Base-by-base conservation (phyloP, 2,888 invertebrate species). In the Cetonia aurata region DNA sequence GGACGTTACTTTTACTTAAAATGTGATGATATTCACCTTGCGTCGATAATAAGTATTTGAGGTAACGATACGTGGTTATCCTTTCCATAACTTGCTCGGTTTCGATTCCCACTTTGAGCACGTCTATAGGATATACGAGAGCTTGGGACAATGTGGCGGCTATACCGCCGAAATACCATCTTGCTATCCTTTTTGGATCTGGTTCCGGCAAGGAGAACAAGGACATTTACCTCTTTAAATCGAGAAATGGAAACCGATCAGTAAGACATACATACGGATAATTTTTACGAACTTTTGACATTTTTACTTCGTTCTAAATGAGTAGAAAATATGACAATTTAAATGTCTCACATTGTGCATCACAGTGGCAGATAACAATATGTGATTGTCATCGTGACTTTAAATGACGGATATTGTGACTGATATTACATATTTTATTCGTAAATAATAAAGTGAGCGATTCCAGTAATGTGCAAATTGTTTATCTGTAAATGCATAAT, bases 131-230 rank as follows among this genome's bases (percentile, higher is more conserved):
- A 46, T 68, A 48, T 33, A 50, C 3, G 25, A 59, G 15, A n/a
- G 17, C 13, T 2, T 50, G 48, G 33, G 68, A 57, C 12, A 59
- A 9, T 6, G 56, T 56, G 10, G 57, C 68, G 9, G 68, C 44
- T 10, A 68, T 33, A 19, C 68, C 68, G 33, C 57, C 57, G 25
- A 68, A 68, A 10, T 68, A 68, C 68, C 68, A 68, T 68, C 59
- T 57, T 13, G 33, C 4, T 10, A 57, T 4, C 33, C 68, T 25
- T 6, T 13, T 15, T 8, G 33, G 13, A 33, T 68, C 37, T 4
- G 57, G 59, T 13, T 37, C 48, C 19, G 55, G 55, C 31, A 66
- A 41, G 13, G 50, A 48, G n/a, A 44, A 56, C 13, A 56, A 41
- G 37, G 8, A 17, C 59, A 59, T 59, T 59, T 59, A 59, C 59